phyloP scores from a whole-genome alignment of 2,113 vertebrate genomes.

The Sciurus niger region DNA sequence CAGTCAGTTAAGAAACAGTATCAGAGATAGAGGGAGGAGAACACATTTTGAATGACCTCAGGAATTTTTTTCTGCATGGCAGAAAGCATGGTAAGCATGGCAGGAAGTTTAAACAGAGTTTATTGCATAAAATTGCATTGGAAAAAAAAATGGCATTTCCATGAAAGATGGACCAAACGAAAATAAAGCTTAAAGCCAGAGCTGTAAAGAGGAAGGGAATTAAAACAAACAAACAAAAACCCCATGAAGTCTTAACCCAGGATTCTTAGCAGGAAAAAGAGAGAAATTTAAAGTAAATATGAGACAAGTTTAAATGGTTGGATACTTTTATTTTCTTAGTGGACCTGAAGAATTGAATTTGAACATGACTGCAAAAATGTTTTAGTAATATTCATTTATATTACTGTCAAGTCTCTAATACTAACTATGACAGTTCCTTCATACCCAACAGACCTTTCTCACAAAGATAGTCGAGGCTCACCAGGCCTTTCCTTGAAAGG shows the following conservation, averaged over 20 bases:
- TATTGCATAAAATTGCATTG: background rate
- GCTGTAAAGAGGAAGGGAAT: background rate
- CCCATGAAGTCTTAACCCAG: background rate
- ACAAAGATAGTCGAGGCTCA: background rate
- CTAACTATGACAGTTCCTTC: background rate
- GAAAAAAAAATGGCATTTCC: background rate
- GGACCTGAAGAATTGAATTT: background rate
- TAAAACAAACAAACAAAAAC: background rate
- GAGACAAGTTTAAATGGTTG: background rate
- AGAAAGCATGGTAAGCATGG: background rate
- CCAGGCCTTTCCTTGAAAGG: constrained; percentile 49
- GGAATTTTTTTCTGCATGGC: background rate
- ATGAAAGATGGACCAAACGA: background rate
- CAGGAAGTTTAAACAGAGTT: background rate
- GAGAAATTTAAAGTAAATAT: background rate
- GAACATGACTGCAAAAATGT: background rate
- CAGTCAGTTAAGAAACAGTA: background rate
- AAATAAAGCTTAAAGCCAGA: background rate
- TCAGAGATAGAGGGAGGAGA: background rate
- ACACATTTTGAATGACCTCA: background rate
- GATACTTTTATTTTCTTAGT: background rate
- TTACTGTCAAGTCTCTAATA: background rate
- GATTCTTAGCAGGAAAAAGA: background rate
- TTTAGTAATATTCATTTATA: background rate
- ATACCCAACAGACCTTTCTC: background rate